Evolutionary conservation across 2,113 vertebrate species (phyloP).

Genomic region (Grallaria varia): DNA sequence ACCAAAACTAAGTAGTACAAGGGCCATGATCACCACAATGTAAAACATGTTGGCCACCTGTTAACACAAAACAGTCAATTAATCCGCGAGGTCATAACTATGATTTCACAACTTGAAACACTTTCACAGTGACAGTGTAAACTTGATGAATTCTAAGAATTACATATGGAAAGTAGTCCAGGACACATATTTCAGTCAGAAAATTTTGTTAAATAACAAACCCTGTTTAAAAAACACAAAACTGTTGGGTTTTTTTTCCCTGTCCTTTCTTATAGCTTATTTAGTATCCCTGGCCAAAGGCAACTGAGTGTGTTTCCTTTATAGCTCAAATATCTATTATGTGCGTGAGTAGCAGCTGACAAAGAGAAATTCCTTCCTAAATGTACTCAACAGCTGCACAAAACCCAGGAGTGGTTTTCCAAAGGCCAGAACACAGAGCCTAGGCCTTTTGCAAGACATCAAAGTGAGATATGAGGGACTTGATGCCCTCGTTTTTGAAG

Average conservation of each 20-base stretch:
- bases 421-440: not conserved
- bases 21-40: conserved; percentile 97
- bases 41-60: conserved; percentile 99
- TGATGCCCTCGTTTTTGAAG: not conserved
- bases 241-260: not conserved
- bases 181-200: not conserved
- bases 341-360: not conserved
- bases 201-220: not conserved
- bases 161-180: not conserved
- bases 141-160: not conserved
- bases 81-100: not conserved
- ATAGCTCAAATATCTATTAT: not conserved
- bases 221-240: not conserved
- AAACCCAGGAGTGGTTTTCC: not conserved
- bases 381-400: not conserved
- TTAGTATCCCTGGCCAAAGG: not conserved
- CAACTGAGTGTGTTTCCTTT: not conserved
- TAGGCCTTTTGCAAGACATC: not conserved
- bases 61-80: conserved; percentile 23
- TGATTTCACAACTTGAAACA: not conserved
- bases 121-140: not conserved
- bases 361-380: not conserved
- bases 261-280: not conserved
- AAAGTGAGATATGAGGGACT: not conserved
- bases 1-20: conserved; percentile 95